Evolutionary conservation across 1,140 invertebrate species (phyloP).

Genomic region (Steinernema khuongi): DNA sequence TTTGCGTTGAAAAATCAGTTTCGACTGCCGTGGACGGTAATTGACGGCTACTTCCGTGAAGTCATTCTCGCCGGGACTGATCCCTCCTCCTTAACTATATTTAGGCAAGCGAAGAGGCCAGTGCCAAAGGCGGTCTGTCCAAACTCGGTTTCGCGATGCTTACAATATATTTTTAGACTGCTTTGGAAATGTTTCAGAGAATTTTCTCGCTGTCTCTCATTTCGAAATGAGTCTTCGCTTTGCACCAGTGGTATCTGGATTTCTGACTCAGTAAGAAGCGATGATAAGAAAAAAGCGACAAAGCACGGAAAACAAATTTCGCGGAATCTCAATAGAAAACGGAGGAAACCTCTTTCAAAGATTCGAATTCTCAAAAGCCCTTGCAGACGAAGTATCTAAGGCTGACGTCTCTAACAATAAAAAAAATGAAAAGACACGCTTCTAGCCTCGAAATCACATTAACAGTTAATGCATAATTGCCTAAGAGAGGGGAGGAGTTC

Average conservation of each 20-base stretch:
- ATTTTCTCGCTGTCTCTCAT: not conserved
- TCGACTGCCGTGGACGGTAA: not conserved
- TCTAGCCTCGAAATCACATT: not conserved
- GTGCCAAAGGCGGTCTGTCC: not conserved
- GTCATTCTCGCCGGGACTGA: not conserved
- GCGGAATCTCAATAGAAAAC: too few relatives aligned
- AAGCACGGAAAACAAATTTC: too few relatives aligned
- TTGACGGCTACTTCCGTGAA: constrained; percentile 2
- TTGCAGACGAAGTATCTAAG: not conserved
- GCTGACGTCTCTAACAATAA: not conserved
- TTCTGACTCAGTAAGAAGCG: too few relatives aligned
- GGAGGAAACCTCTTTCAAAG: too few relatives aligned
- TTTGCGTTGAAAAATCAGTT: constrained; percentile 11
- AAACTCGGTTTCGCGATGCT: not conserved
- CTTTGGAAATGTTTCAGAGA: too few relatives aligned
- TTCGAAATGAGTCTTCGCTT: not conserved
- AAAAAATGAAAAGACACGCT: not conserved
- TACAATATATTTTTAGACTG: not conserved
- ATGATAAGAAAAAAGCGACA: too few relatives aligned
- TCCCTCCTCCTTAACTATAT: not conserved
- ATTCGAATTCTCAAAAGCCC: too few relatives aligned
- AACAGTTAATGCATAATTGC: not conserved
- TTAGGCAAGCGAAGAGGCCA: not conserved
- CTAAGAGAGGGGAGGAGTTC: not conserved
- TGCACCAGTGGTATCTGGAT: not conserved